These are phyloP conservation scores for Heteropelma amictum DNA, from an alignment of 2,888 invertebrate species.

Conservation along the genomic window DNA sequence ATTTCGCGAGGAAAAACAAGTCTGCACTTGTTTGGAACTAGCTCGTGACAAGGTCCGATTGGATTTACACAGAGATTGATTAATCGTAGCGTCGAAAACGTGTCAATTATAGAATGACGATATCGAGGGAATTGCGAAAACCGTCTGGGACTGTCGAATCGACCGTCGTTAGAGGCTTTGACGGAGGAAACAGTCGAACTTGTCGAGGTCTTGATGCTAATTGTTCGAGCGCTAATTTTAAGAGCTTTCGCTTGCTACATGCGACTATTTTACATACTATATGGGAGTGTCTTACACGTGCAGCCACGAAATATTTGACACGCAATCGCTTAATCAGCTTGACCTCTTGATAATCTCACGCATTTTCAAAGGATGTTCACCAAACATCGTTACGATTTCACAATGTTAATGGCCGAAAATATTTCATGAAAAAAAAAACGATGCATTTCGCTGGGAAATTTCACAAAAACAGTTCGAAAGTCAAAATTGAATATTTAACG, in stretches of 20 bases:
- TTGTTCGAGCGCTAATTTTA: slow-evolving; percentile 55
- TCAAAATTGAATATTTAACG: no score
- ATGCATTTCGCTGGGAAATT: no score
- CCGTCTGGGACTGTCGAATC: neutral
- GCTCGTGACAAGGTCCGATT: no score
- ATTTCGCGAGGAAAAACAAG: no score
- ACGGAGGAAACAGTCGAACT: slow-evolving; percentile 8
- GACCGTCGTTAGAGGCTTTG: no score
- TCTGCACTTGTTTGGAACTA: no score
- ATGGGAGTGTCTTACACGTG: no score
- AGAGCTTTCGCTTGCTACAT: slow-evolving; percentile 26
- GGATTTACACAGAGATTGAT: no score
- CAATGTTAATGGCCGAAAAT: neutral
- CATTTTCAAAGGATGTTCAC: slow-evolving; percentile 9
- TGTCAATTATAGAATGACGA: neutral
- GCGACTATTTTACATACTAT: no score
- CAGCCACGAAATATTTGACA: slow-evolving; percentile 23
- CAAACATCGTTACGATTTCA: neutral
- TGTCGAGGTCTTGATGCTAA: slow-evolving; percentile 51
- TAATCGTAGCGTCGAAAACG: no score
- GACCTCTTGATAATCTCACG: slow-evolving; percentile 13
- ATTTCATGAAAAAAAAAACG: no score
- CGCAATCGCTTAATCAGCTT: neutral
- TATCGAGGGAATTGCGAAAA: slow-evolving; percentile 15
- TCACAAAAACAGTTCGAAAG: no score